Percentiles rank a stretch among this genome's conserved stretches.
phyloP scores from a whole-genome alignment of 2,113 vertebrate genomes.

The Scomber colias region DNA sequence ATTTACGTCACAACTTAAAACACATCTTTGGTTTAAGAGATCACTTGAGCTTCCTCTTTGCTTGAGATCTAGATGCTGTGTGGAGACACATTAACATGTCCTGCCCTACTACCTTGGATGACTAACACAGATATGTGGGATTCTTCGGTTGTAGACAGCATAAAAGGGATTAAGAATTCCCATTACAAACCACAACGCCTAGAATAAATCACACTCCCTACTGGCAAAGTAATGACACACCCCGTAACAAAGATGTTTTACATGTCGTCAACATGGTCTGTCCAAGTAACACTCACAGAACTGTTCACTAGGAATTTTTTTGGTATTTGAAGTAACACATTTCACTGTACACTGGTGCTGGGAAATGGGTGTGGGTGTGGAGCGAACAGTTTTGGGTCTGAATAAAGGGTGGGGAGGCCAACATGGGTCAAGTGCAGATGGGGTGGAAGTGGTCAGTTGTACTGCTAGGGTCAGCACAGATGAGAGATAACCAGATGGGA shows the following conservation, averaged over 20 bases:
- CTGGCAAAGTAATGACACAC: conserved; percentile 47
- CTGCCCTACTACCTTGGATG: conserved; percentile 48
- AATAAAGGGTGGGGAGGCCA: conserved; percentile 63
- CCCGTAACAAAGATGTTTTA: background rate
- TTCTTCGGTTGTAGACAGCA: conserved; percentile 36
- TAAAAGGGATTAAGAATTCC: no score
- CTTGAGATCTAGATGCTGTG: conserved; percentile 37
- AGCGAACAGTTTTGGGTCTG: conserved; percentile 64
- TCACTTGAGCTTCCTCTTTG: conserved; percentile 25
- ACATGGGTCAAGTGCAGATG: conserved; percentile 59
- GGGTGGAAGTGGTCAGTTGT: conserved; percentile 69
- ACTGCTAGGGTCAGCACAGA: conserved; percentile 68
- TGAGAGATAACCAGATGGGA: conserved; percentile 79
- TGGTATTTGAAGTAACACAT: background rate
- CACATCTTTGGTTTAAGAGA: conserved; percentile 1
- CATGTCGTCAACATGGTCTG: background rate
- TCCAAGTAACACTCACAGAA: background rate
- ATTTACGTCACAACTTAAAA: background rate
- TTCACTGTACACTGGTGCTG: conserved; percentile 2
- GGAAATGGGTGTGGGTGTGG: conserved; percentile 62
- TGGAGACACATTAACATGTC: conserved; percentile 41
- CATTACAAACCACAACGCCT: background rate
- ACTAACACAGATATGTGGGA: conserved; percentile 50
- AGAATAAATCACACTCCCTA: conserved; percentile 64
- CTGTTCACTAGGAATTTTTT: background rate